Evolutionary conservation across 2,888 invertebrate species (phyloP), one percentile per base, ranked within the genome.

Genomic region (Choristoneura rosaceana): DNA sequence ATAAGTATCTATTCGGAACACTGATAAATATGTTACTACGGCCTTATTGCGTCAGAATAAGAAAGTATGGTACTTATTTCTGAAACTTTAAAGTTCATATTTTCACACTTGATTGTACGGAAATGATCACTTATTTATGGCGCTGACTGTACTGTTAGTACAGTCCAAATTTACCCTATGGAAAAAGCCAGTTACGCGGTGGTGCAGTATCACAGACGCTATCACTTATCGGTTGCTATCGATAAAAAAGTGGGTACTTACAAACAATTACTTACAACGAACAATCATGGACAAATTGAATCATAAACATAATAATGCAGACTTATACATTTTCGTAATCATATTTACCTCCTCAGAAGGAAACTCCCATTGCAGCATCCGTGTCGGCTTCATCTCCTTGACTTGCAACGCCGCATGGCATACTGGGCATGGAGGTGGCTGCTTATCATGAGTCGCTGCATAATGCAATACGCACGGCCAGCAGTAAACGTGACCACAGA

Each of bases 391-490:
- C 79, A 99, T 95, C 84, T 99, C 98, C 50, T 95, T 93, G 74
- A 96, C 96, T 75, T 97, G 95, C 66, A 99, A 94, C 0, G 96
- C 95, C 81, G 98, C 97, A 79, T 96, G 97, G 89, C 99, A 99
- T 76, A 99, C 99, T 0, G 99, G 99, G 88, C 99, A 99, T 0
- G 93, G 94, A 8, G 93, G 94, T 94, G 97, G 97, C 34, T 96
- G 93, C 84, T 97, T 96, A 80, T 99, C 99, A 67, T 97, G 97
- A 2, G 98, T 93, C 0, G 97, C 96, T 58, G 98, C 95, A 86
- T 99, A 99, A 89, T 99, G 99, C 63, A 99, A 95, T 80, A 98
- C 96, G 85, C 99, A 99, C 0, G 98, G 95, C 98, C 98, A 99
- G 90, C 99, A 99, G 89, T 97, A 99, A 75, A 98, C 97, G 87